phyloP scores from a whole-genome alignment of 1,140 invertebrate genomes.

The Anoplolepis gracilipes region DNA sequence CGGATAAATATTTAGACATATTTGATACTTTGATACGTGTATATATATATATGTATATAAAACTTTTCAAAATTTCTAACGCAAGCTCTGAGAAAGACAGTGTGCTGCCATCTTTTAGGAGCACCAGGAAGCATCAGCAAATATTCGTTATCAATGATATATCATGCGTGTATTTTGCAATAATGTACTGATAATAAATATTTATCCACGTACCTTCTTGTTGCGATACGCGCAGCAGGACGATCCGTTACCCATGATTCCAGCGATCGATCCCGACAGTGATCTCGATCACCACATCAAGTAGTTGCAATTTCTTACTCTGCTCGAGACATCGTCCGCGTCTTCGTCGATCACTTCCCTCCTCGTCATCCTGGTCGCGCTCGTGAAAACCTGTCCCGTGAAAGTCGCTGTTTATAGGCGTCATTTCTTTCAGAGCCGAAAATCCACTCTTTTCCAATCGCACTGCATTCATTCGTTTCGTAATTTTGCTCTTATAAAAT shows the following conservation, averaged over 20 bases:
- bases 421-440: neutral
- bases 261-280: neutral
- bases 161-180: too few relatives aligned
- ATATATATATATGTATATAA: neutral
- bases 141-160: conserved; percentile 41
- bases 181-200: neutral
- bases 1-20: neutral
- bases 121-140: neutral
- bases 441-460: neutral
- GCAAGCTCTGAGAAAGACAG: neutral
- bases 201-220: conserved; percentile 59
- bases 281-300: neutral
- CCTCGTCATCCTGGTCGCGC: conserved; percentile 56
- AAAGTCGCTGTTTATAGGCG: conserved; percentile 64
- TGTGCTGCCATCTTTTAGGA: conserved; percentile 64
- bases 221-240: conserved; percentile 65
- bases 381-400: conserved; percentile 61
- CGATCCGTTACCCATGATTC: conserved; percentile 66
- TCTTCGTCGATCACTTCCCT: neutral
- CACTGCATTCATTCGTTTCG: neutral
- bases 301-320: neutral
- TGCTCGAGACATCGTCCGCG: neutral
- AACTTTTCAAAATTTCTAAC: neutral
- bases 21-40: neutral
- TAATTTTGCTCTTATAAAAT: neutral